Percentiles rank a stretch among this genome's conserved stretches.
These are phyloP conservation scores for Eufriesea mexicana DNA, from an alignment of 1,140 invertebrate genomes.

Conservation along the genomic window DNA sequence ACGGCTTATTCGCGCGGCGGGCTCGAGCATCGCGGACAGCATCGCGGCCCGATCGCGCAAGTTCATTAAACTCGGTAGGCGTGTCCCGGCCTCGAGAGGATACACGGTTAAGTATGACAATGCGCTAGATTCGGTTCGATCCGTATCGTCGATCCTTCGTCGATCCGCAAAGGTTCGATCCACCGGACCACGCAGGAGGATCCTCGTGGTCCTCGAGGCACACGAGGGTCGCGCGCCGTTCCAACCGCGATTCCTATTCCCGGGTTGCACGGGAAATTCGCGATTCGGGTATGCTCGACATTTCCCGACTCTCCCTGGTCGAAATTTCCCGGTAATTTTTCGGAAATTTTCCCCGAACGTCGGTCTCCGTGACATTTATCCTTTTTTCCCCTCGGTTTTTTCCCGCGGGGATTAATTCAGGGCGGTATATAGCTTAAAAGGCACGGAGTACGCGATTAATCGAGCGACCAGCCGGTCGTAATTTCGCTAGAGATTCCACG, in stretches of 20 bases:
- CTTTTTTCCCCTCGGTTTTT: background rate
- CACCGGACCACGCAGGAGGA: no score
- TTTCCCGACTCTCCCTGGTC: no score
- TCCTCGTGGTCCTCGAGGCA: no score
- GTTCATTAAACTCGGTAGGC: slow-evolving; percentile 69
- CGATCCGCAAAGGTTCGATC: no score
- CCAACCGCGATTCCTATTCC: no score
- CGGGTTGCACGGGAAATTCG: no score
- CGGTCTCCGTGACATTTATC: no score
- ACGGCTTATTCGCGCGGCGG: slow-evolving; percentile 63
- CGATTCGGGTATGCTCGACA: no score
- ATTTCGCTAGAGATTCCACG: slow-evolving; percentile 13
- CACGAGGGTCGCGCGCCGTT: no score
- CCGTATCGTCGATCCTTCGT: background rate
- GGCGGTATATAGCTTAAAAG: background rate
- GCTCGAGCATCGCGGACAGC: slow-evolving; percentile 23
- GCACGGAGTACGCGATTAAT: slow-evolving; percentile 22
- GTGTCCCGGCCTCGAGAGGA: slow-evolving; percentile 50
- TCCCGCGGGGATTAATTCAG: slow-evolving; percentile 2
- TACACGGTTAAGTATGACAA: slow-evolving; percentile 55
- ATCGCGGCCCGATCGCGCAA: slow-evolving; percentile 61
- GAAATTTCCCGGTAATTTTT: no score
- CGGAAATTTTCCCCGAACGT: no score
- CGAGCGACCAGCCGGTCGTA: slow-evolving; percentile 1
- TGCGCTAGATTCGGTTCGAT: slow-evolving; percentile 57